Percentiles rank a stretch among this genome's conserved stretches.
Conservation (phyloP, 1,140 invertebrate species). For the Drosophila funebris region DNA sequence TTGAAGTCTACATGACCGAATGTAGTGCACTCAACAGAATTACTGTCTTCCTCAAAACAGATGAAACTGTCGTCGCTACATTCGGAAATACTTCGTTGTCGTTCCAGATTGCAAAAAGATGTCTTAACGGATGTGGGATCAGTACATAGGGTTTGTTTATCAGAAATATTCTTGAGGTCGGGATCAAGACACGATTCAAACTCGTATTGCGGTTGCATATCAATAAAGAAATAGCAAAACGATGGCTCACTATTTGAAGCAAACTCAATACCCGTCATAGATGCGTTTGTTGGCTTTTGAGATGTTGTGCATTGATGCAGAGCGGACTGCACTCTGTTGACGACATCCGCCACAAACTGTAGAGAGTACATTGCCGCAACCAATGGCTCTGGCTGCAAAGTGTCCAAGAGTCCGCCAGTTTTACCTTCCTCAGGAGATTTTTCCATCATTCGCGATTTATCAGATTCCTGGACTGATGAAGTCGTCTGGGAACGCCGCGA, state of each 20-base stretch:
- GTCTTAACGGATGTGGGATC: neutral
- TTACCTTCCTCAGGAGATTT: slow-evolving; percentile 14
- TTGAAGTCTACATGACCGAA: slow-evolving; percentile 18
- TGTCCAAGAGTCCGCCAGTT: slow-evolving; percentile 28
- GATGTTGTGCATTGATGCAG: slow-evolving; percentile 52
- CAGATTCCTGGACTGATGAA: slow-evolving; percentile 31
- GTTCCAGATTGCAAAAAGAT: slow-evolving; percentile 11
- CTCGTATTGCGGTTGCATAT: slow-evolving; percentile 53
- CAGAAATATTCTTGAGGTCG: slow-evolving; percentile 37
- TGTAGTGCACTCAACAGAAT: slow-evolving; percentile 3
- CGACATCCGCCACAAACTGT: slow-evolving; percentile 57
- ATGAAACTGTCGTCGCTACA: slow-evolving; percentile 76
- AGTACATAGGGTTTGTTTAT: neutral
- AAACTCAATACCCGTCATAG: slow-evolving; percentile 48
- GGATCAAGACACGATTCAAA: slow-evolving; percentile 21
- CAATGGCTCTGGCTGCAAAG: slow-evolving; percentile 51
- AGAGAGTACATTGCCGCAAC: slow-evolving; percentile 61
- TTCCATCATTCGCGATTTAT: slow-evolving; percentile 33
- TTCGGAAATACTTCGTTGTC: slow-evolving; percentile 69
- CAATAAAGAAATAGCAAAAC: slow-evolving; percentile 68
- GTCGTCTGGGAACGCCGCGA: slow-evolving; percentile 26
- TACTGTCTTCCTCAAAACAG: slow-evolving; percentile 64
- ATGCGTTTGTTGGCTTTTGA: slow-evolving; percentile 38
- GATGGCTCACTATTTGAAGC: slow-evolving; percentile 34
- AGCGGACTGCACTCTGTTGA: slow-evolving; percentile 52